phyloP scores from a whole-genome alignment of 2,797 vertebrate species.

The Cygnus olor region DNA sequence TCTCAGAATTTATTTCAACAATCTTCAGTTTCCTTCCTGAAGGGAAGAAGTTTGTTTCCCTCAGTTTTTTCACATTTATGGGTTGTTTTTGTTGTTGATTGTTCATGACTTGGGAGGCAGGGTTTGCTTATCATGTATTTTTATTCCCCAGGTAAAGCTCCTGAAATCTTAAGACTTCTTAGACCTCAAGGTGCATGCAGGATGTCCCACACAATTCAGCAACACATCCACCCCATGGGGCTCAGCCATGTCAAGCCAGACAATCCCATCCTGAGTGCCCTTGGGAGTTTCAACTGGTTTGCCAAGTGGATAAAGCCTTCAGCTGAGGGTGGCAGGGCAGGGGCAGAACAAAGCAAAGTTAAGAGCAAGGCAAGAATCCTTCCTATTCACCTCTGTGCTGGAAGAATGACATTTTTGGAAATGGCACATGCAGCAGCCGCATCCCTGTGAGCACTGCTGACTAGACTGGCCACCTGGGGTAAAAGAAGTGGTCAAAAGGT shows the following conservation, averaged over 20 bases:
- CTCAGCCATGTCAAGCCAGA: neutral
- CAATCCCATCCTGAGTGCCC: neutral
- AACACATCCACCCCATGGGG: fast-evolving
- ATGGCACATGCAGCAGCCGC: neutral
- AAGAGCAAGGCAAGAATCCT: neutral
- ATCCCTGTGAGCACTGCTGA: neutral
- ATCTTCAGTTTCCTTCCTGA: neutral
- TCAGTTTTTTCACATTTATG: neutral
- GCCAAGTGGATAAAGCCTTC: neutral
- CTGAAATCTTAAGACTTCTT: neutral
- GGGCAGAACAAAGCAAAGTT: fast-evolving
- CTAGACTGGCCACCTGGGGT: fast-evolving
- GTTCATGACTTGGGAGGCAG: neutral
- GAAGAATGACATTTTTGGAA: neutral
- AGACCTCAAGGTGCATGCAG: neutral
- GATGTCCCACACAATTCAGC: neutral
- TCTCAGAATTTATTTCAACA: neutral
- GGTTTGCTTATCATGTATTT: neutral
- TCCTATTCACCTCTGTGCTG: neutral
- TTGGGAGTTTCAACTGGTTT: neutral
- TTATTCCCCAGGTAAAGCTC: neutral
- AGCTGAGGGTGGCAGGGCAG: neutral
- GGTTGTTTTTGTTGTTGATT: neutral
- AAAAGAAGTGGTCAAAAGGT: neutral
- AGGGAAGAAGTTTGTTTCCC: neutral